These are phyloP conservation scores for Lytechinus pictus DNA, from an alignment of 35 echinoderm and acorn worm species.

Conservation along the genomic window DNA sequence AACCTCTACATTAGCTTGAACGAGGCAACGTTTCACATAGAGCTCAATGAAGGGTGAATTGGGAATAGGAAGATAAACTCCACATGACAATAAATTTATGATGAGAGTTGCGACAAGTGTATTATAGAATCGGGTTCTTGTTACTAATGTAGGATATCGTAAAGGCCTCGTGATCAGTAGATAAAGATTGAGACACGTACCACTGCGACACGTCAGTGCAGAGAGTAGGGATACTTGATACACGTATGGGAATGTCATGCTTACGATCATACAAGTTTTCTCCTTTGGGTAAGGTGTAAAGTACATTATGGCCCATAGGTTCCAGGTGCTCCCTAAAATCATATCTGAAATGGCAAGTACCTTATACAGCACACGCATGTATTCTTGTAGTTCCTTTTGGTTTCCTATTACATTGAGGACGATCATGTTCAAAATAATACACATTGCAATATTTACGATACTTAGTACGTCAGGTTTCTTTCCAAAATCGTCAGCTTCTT, in stretches of 20 bases:
- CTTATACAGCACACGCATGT: not conserved
- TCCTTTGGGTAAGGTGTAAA: no score
- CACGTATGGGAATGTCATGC: not conserved
- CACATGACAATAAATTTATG: not conserved
- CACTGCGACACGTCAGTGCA: not conserved
- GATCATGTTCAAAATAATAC: not conserved
- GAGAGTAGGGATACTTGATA: not conserved
- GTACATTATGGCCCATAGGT: not conserved
- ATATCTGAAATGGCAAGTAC: not conserved
- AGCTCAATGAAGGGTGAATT: not conserved
- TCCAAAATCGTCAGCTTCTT: not conserved
- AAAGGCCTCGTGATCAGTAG: not conserved
- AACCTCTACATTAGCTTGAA: not conserved
- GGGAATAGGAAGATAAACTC: not conserved
- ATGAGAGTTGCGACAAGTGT: not conserved
- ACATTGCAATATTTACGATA: not conserved
- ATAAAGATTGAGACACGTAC: not conserved
- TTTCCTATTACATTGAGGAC: not conserved
- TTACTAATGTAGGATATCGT: not conserved
- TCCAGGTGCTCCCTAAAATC: not conserved
- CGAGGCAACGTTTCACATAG: not conserved
- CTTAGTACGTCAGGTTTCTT: not conserved
- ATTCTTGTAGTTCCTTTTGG: not conserved
- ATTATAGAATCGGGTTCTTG: not conserved
- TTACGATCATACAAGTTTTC: not conserved